Evolutionary conservation across 2,113 vertebrate genomes (phyloP), one percentile per base, ranked within the genome.

Genomic region (Vulpes vulpes): DNA sequence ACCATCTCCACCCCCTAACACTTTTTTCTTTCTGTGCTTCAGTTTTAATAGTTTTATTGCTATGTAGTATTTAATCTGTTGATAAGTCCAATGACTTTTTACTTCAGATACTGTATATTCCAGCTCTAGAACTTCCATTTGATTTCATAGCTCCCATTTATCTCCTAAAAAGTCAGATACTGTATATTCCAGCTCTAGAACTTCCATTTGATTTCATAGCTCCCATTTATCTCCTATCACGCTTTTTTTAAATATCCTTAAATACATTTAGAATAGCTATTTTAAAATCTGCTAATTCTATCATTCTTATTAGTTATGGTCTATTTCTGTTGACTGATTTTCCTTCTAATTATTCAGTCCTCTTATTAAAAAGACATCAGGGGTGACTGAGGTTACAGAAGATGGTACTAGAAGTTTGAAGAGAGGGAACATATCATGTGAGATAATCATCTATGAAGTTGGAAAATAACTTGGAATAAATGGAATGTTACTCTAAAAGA

Each of bases 41-140:
- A 30, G 30, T 80, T 51, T 71, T 53, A 64, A 35, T n/a, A 60
- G 22, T 88, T 60, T 71, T 49, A 71, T 38, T 53, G 64, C 53
- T 71, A 1, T 49, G 11, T 88, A 35, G 49, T 22, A 80, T 59
- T 65, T 60, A 67, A 59, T 79, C 8, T 51, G 38, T 17, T 88
- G 49, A 12, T 64, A 60, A 80, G 22, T 53, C 30, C 74, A 71
- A 35, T 71, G 76, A 71, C 49, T 69, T 27, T 79, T 80, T 22
- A 35, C 30, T 16, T 86, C 74, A 11, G 71, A 49, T 49, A 67
- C n/a, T 67, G 8, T 55, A 59, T 59, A 79, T 79, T 59, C 35
- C 92, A 94, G 35, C 27, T 94, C 20, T 59, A 79, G 35, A 67
- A 49, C 80, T 94, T 94, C 53, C 74, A 71, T 19, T 20, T 88